Percentiles rank a stretch among this genome's conserved stretches.
phyloP scores from a whole-genome alignment of 2,797 vertebrate genomes.

The Tarsius wallacei region DNA sequence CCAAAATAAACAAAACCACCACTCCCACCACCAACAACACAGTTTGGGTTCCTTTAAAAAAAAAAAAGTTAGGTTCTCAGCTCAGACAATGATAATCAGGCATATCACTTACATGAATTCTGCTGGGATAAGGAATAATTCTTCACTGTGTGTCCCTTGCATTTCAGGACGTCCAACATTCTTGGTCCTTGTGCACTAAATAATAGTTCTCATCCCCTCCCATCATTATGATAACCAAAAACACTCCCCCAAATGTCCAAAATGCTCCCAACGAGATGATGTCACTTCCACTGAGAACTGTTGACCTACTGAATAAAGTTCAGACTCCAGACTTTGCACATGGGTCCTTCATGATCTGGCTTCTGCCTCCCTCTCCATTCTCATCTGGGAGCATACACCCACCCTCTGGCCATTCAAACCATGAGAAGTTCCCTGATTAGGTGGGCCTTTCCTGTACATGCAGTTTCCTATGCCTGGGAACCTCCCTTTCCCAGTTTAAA shows the following conservation, averaged over 20 bases:
- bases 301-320: neutral
- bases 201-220: neutral
- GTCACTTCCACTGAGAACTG: neutral
- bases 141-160: neutral
- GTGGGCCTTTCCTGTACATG: neutral
- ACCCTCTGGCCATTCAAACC: neutral
- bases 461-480: neutral
- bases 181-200: neutral
- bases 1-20: neutral
- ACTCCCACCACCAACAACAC: neutral
- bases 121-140: neutral
- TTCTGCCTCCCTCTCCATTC: neutral
- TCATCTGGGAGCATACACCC: neutral
- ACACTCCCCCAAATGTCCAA: neutral
- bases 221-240: neutral
- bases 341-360: neutral
- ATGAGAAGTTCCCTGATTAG: neutral
- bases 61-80: neutral
- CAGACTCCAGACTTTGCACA: neutral
- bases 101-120: neutral
- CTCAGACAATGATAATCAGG: neutral
- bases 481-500: no score
- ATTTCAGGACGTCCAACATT: neutral
- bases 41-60: neutral
- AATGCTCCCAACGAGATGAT: neutral